Percentiles rank a stretch among this genome's conserved stretches.
Conservation (phyloP, 2,797 vertebrate genomes). For the Sylvia borin region DNA sequence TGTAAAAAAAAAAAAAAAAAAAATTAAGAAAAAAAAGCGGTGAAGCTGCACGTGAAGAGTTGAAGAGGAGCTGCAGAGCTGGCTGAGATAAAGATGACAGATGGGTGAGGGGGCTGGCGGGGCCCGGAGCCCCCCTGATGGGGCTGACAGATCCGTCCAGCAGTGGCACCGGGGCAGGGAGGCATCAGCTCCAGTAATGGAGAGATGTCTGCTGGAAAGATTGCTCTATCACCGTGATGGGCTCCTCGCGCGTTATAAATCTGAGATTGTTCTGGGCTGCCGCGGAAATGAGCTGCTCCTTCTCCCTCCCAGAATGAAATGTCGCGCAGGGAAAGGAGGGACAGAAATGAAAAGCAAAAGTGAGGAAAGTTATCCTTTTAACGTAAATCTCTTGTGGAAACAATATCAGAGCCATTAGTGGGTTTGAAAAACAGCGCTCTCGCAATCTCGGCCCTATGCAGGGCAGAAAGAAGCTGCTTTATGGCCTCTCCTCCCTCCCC, state of each 20-base stretch:
- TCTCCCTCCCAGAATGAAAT: constrained; percentile 72
- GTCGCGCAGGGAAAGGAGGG: constrained; percentile 50
- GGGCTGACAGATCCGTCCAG: constrained; percentile 73
- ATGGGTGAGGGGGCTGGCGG: neutral
- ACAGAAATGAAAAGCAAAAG: constrained; percentile 64
- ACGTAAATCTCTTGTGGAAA: constrained; percentile 65
- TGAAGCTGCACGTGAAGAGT: neutral
- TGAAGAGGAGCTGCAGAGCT: constrained; percentile 24
- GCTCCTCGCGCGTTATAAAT: constrained; percentile 75
- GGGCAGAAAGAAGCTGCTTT: neutral
- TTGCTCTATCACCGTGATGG: constrained; percentile 79
- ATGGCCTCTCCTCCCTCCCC: neutral
- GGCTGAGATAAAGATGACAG: constrained; percentile 66
- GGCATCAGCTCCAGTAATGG: constrained; percentile 78
- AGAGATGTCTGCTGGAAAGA: constrained; percentile 82
- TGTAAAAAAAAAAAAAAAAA: neutral
- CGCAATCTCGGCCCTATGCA: neutral
- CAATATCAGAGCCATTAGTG: neutral
- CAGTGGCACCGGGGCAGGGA: constrained; percentile 69
- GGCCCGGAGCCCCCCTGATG: constrained; percentile 41
- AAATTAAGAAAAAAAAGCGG: neutral
- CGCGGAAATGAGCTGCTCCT: constrained; percentile 66
- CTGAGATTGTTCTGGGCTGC: constrained; percentile 66
- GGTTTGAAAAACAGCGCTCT: neutral
- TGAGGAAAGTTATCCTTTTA: constrained; percentile 70